These are phyloP conservation scores for Loris lydekkerianus DNA, from an alignment of 2,797 vertebrate genomes.

Conservation along the genomic window DNA sequence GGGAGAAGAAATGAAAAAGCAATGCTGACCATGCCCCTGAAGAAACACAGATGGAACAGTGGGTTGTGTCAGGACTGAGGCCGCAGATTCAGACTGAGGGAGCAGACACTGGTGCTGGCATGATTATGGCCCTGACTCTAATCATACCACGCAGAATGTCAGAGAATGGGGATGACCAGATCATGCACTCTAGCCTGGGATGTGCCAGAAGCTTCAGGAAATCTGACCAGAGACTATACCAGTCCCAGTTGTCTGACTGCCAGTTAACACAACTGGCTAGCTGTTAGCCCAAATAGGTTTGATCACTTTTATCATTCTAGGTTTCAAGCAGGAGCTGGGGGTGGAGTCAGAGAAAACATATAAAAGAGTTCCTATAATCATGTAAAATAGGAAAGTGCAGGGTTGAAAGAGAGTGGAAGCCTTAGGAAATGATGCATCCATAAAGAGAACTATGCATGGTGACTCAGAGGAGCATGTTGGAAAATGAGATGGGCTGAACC, in stretches of 20 bases:
- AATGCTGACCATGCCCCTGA: not conserved
- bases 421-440: not conserved
- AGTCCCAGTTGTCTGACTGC: not conserved
- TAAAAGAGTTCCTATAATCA: not conserved
- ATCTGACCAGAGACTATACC: not conserved
- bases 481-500: not conserved
- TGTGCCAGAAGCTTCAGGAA: not conserved
- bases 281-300: not conserved
- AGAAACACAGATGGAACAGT: not conserved
- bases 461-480: not conserved
- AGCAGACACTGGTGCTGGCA: not conserved
- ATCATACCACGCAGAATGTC: not conserved
- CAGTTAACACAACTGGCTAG: not conserved
- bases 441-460: not conserved
- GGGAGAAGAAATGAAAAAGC: not conserved
- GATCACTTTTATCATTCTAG: not conserved
- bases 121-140: not conserved
- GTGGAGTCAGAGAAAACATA: not conserved
- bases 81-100: not conserved
- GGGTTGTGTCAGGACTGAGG: not conserved
- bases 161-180: not conserved
- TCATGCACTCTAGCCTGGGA: too few relatives aligned
- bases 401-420: not conserved
- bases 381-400: not conserved
- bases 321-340: not conserved